Conservation (phyloP, 2,113 vertebrate genomes). For the Gobiocypris rarus region DNA sequence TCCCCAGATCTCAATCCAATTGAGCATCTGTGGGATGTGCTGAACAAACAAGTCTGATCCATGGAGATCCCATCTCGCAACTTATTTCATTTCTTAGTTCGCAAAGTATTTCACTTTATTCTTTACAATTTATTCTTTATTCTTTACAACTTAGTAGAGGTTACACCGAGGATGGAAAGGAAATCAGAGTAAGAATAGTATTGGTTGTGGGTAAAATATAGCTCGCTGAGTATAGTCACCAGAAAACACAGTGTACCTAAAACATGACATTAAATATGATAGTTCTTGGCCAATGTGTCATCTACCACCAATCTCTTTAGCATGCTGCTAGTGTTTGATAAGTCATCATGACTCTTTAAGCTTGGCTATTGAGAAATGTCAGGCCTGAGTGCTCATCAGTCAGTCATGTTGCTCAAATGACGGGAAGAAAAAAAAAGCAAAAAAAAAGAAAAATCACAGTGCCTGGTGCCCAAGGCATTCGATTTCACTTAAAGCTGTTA, state of each 20-base stretch:
- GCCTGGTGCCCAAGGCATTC: constrained; percentile 4
- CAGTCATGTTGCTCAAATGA: constrained; percentile 4
- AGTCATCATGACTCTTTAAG: constrained; percentile 13
- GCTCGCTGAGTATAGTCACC: neutral
- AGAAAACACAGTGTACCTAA: neutral
- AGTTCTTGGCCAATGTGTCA: neutral
- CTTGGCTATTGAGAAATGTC: constrained; percentile 16
- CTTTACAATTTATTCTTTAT: no score
- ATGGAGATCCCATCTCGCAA: no score
- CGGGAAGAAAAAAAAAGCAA: neutral
- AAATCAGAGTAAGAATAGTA: neutral
- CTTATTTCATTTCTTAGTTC: no score
- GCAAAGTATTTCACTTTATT: no score
- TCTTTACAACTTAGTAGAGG: no score
- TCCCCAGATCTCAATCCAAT: no score
- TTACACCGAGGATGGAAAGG: neutral
- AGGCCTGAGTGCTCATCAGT: neutral
- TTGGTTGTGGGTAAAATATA: neutral
- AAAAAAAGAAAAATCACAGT: constrained; percentile 23
- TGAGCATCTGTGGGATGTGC: no score
- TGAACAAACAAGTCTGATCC: no score
- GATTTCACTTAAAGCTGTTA: constrained; percentile 43
- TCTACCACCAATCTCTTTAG: constrained; percentile 4
- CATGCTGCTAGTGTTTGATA: constrained; percentile 16
- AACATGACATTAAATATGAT: neutral